Base-by-base conservation (phyloP, 1,140 invertebrate species). In the Drosophila miranda region DNA sequence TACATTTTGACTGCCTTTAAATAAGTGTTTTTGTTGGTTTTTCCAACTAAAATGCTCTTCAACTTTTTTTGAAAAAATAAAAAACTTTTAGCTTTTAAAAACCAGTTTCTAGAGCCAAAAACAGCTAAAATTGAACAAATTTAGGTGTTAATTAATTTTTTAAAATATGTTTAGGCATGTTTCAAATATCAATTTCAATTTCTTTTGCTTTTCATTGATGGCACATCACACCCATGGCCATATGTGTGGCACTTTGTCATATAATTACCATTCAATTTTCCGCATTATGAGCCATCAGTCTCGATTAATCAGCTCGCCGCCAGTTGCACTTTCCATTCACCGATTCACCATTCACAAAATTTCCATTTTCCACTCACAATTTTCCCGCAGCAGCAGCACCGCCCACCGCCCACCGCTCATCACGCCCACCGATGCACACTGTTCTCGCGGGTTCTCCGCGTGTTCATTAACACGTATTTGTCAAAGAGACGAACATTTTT, bases 391-490 rank as follows among this genome's bases (percentile, higher is more conserved):
- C 43, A 48, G 16, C 16, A 19, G 16, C 16, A 19, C 16, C 16
- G 16, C 16, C 23, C 28, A 8, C 3, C 21, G 9, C 49, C 26
- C 28, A 42, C n/a, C 0, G n/a, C n/a, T n/a, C n/a, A n/a, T n/a
- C n/a, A n/a, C n/a, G n/a, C n/a, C 16, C 16, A 16, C 8, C 3
- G 30, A 34, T 34, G 30, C 30, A 34, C 30, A 2, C 30, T 11
- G 9, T 34, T 11, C 14, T 42, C 43, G n/a, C 50, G 38, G 3
- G 23, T 26, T 26, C 23, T 53, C 51, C 44, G 44, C 5, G 16
- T 78, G 62, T 60, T 55, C 68, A 78, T 78, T 78, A 78, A 68
- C 75, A 78, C 75, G 42, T 61, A 82, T 82, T 83, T 83, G 75
- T 83, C 70, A 83, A 78, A 43, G 54, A 41, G 68, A 54, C 58